Evolutionary conservation across 2,113 vertebrate species (phyloP), one percentile per base, ranked within the genome.

Genomic region (Oxyruncus cristatus): DNA sequence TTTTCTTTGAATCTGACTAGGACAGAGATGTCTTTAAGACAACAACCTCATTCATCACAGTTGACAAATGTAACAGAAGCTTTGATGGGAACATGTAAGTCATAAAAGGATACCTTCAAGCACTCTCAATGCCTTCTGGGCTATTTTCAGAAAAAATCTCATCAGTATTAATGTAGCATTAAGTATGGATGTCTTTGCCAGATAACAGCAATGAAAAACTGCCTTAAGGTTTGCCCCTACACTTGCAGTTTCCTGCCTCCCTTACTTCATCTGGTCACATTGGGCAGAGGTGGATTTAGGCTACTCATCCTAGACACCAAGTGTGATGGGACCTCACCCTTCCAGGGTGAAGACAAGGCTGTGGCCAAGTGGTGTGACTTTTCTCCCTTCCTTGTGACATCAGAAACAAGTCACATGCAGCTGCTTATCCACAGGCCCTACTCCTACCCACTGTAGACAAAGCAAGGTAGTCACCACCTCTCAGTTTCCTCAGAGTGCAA

Each of bases 151-250:
- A 50, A 74, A 92, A 65, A 68, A 37, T 1, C 22, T 89, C 78
- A 92, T 95, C 50, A 92, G 35, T 82, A 85, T 93, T 94, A 88
- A 85, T 83, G 71, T 50, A 88, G 53, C 53, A 95, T 91, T 91
- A 85, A 76, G 74, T 76, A 72, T 62, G 35, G 32, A 81, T 52
- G 23, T 53, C 74, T 85, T 82, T 78, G 46, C 4, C 28, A 68
- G 63, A 67, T 11, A 87, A 61, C 4, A 81, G 28, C 8, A 3
- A 76, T 13, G 72, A 91, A 50, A 92, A 82, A 62, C 12, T 85
- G 18, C 26, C 28, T 46, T 12, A 28, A 52, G 37, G 3, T 73
- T 87, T 87, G 11, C 9, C 62, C 30, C n/a, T 41, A 13, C 10
- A 56, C 12, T 78, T 56, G 28, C 23, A 65, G 16, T 71, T 85